Evolutionary conservation across 2,888 invertebrate species (phyloP), one percentile per base, ranked within the genome.

Genomic region (Andrena trimmerana): DNA sequence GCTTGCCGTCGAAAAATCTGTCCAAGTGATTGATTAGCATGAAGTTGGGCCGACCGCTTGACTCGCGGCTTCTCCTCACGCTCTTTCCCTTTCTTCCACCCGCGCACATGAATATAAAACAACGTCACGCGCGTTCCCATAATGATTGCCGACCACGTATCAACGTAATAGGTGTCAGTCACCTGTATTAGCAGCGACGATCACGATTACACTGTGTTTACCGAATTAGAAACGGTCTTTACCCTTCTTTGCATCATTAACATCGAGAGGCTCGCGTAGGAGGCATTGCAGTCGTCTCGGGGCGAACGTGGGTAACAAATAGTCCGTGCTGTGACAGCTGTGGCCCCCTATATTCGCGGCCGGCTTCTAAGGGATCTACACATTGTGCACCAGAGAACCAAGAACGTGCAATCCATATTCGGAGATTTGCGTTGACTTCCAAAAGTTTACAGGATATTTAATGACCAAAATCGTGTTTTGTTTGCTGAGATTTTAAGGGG

Each of bases 21-120:
- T 73, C 87, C 78, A 85, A 84, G 68, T 92, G 92, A 92, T 92
- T 91, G 92, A 92, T 92, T 92, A 92, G 88, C 90, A 87, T 85
- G 89, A 90, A 89, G 87, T 85, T 66, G 65, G 81, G 78, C 82
- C 86, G 87, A 89, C 79, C 89, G 85, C 90, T 90, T 90, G 84
- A 84, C 88, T 88, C 77, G 69, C 52, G 74, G 62, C 67, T 78
- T 57, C 72, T n/a, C 31, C 13, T 24, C 29, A 29, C 27, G 2
- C 36, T 59, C 24, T 42, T 27, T n/a, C 24, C 59, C 66, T 59
- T 60, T 57, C 42, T 50, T 20, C 48, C 54, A 48, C 74, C 77
- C 52, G n/a, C 72, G 33, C 54, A 27, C 54, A 10, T 27, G 62
- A 31, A 48, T 65, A 60, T 52, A 71, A 70, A 68, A 69, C 66